These are phyloP conservation scores for Leucophenga maculata DNA, from an alignment of 2,888 invertebrate species.

Conservation along the genomic window DNA sequence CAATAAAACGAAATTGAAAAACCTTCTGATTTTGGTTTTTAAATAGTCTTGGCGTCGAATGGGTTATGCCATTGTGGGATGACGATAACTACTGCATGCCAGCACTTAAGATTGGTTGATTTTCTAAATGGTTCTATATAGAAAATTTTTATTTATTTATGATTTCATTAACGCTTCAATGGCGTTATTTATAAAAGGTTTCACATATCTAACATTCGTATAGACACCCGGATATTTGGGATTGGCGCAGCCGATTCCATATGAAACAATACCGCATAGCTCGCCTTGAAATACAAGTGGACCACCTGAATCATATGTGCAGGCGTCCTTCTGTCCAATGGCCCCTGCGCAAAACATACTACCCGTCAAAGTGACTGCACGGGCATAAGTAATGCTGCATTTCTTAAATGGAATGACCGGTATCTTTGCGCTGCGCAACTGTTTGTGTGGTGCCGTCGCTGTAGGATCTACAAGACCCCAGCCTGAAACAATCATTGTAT, in stretches of 20 bases:
- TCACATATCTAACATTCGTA: constrained; percentile 74
- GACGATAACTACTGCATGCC: no score
- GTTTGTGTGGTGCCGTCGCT: neutral
- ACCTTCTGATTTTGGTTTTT: no score
- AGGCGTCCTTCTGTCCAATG: constrained; percentile 52
- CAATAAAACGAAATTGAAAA: no score
- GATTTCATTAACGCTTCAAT: constrained; percentile 12
- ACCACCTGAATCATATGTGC: constrained; percentile 65
- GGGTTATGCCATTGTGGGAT: neutral
- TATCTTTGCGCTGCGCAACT: constrained; percentile 41
- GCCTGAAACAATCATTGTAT: constrained; percentile 39
- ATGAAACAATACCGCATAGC: constrained; percentile 79
- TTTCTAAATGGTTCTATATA: neutral
- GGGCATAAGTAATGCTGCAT: constrained; percentile 36
- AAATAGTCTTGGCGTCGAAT: no score
- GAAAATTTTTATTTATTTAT: neutral
- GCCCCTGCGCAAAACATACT: constrained; percentile 61
- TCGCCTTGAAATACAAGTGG: constrained; percentile 48
- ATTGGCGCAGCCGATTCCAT: constrained; percentile 61
- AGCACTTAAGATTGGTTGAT: neutral
- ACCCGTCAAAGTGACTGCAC: constrained; percentile 21
- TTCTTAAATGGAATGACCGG: constrained; percentile 33
- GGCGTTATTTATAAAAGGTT: constrained; percentile 44
- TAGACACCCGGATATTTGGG: constrained; percentile 84
- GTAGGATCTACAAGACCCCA: constrained; percentile 45